phyloP scores from a whole-genome alignment of 2,888 invertebrate genomes.

The Shargacucullia verbasci region DNA sequence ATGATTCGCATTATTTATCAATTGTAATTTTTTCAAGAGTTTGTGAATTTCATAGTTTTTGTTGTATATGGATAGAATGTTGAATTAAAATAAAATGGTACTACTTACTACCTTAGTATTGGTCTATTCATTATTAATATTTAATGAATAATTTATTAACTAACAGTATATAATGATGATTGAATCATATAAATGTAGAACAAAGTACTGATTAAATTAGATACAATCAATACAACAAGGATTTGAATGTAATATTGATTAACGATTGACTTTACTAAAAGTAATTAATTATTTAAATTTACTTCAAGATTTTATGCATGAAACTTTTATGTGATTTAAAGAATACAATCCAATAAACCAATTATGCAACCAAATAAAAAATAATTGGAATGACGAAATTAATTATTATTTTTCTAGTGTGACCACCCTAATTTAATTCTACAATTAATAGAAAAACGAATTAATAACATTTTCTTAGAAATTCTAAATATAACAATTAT shows the following conservation, averaged over 20 bases:
- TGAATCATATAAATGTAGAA: slow-evolving; percentile 39
- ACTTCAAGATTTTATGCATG: slow-evolving; percentile 2
- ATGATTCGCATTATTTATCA: too few species aligned
- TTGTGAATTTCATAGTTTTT: too few species aligned
- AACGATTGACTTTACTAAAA: slow-evolving; percentile 14
- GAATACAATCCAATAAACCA: neutral
- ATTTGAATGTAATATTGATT: slow-evolving; percentile 20
- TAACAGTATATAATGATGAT: slow-evolving; percentile 24
- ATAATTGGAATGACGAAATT: too few species aligned
- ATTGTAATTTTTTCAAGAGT: too few species aligned
- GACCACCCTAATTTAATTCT: neutral
- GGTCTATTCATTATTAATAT: neutral
- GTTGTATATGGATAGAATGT: too few species aligned
- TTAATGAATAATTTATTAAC: slow-evolving; percentile 18
- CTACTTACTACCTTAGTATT: too few species aligned
- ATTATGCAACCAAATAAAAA: too few species aligned
- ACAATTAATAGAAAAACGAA: too few species aligned
- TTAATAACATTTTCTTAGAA: too few species aligned
- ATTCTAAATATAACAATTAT: too few species aligned
- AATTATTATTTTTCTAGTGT: neutral
- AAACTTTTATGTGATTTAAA: slow-evolving; percentile 19
- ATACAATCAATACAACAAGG: slow-evolving; percentile 23
- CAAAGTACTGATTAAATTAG: slow-evolving; percentile 44
- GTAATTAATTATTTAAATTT: slow-evolving; percentile 2
- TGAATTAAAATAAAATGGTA: too few species aligned